A percentile compares a stretch with the other conserved stretches of the same genome.
phyloP scores from a whole-genome alignment of 1,140 invertebrate species.

The Drosophila yakuba region DNA sequence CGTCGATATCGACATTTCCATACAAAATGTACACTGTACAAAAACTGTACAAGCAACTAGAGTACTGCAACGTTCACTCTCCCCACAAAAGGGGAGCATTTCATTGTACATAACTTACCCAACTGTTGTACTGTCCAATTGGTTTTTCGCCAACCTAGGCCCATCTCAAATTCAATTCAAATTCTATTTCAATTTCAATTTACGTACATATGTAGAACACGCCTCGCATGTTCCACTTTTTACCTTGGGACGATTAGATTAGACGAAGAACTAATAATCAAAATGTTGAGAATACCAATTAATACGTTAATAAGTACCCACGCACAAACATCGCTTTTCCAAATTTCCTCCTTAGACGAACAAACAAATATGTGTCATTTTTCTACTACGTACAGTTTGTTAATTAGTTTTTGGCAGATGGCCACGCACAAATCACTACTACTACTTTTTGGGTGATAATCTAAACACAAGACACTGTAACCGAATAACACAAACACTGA shows the following conservation, averaged over 20 bases:
- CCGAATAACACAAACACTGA: conserved; percentile 11
- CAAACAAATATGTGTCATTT: conserved; percentile 14
- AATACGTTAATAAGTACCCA: not conserved
- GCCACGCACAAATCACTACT: conserved; percentile 50
- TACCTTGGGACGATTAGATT: conserved; percentile 28
- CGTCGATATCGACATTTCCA: conserved; percentile 1
- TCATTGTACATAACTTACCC: conserved; percentile 10
- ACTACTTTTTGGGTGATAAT: conserved; percentile 44
- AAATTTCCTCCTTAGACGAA: conserved; percentile 32
- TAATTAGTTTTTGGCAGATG: conserved; percentile 36
- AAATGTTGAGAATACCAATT: too few relatives aligned
- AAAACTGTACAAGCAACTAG: conserved; percentile 3
- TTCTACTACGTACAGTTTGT: conserved; percentile 33
- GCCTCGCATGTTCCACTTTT: conserved; percentile 25
- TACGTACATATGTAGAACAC: conserved; percentile 11
- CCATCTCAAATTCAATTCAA: conserved; percentile 2
- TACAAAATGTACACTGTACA: not conserved
- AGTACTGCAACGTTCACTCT: conserved; percentile 1
- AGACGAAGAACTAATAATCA: conserved; percentile 10
- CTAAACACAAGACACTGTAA: conserved; percentile 29
- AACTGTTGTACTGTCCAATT: conserved; percentile 9
- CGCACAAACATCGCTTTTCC: conserved; percentile 28
- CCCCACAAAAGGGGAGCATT: not conserved
- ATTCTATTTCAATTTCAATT: conserved; percentile 1
- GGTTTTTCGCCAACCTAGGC: conserved; percentile 19